Evolutionary conservation across 2,113 vertebrate species (phyloP).

Genomic region (Ardeotis arabs): DNA sequence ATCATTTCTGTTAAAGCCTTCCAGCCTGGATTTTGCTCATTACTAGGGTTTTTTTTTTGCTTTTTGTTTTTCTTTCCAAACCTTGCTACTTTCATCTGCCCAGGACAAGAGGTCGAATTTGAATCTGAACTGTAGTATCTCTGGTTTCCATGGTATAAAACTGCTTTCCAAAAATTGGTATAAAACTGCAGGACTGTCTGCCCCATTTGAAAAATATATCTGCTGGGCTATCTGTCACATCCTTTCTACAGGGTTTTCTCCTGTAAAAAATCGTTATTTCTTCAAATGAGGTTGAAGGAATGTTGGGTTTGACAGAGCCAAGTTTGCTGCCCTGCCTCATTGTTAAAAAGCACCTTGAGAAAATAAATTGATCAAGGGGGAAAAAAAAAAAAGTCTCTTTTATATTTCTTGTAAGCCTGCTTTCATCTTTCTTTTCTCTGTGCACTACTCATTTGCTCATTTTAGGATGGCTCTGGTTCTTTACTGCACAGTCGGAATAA

Average conservation of each 20-base stretch:
- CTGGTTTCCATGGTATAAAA: background rate
- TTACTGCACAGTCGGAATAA: background rate
- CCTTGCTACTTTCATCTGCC: background rate
- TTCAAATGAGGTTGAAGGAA: conserved; percentile 8
- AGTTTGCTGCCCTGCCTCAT: background rate
- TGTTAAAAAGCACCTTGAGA: conserved; percentile 35
- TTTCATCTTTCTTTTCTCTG: background rate
- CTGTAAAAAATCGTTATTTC: conserved; percentile 35
- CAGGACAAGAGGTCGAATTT: background rate
- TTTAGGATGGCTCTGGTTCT: background rate
- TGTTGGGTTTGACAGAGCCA: conserved; percentile 22
- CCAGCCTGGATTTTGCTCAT: conserved; percentile 1
- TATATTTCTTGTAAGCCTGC: background rate
- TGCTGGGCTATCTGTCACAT: background rate
- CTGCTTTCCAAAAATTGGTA: background rate
- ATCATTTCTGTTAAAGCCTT: background rate
- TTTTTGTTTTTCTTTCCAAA: background rate
- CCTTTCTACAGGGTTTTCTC: background rate
- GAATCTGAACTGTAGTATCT: background rate
- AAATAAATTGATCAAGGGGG: conserved; percentile 13
- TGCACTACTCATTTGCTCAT: background rate
- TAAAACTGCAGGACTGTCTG: background rate
- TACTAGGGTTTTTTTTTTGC: background rate
- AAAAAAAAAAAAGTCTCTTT: background rate
- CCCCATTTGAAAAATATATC: conserved; percentile 26